A percentile compares a stretch with the other conserved stretches of the same genome.
Evolutionary conservation across 2,113 vertebrate species (phyloP).

Genomic region (Tauraco erythrolophus): DNA sequence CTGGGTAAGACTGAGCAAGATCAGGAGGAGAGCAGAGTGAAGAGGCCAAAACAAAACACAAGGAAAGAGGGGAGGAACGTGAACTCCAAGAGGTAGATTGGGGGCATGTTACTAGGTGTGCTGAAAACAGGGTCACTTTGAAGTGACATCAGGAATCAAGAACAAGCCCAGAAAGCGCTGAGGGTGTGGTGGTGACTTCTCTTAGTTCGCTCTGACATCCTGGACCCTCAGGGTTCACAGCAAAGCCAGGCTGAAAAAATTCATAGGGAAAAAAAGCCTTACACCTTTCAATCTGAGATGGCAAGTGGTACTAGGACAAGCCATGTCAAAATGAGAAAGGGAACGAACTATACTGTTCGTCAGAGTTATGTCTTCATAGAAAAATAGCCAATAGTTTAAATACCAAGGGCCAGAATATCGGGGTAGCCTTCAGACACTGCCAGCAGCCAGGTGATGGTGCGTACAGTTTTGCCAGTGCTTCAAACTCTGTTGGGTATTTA

Average conservation of each 20-base stretch:
- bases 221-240: background rate
- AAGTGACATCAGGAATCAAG: background rate
- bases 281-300: background rate
- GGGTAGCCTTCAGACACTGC: background rate
- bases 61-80: background rate
- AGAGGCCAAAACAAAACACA: background rate
- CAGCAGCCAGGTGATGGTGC: background rate
- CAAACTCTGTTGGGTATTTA: background rate
- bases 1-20: background rate
- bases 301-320: background rate
- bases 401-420: background rate
- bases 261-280: background rate
- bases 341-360: background rate
- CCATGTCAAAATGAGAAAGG: background rate
- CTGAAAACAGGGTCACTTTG: background rate
- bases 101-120: background rate
- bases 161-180: rapidly evolving
- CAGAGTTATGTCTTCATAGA: background rate
- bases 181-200: background rate
- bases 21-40: background rate
- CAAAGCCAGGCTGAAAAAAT: background rate
- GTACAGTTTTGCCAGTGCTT: background rate
- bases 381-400: background rate
- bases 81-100: background rate
- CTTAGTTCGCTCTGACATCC: background rate